Percentiles rank a stretch among this genome's conserved stretches.
Evolutionary conservation across 2,888 invertebrate genomes (phyloP).

Genomic region (Neoaliturus tenellus): DNA sequence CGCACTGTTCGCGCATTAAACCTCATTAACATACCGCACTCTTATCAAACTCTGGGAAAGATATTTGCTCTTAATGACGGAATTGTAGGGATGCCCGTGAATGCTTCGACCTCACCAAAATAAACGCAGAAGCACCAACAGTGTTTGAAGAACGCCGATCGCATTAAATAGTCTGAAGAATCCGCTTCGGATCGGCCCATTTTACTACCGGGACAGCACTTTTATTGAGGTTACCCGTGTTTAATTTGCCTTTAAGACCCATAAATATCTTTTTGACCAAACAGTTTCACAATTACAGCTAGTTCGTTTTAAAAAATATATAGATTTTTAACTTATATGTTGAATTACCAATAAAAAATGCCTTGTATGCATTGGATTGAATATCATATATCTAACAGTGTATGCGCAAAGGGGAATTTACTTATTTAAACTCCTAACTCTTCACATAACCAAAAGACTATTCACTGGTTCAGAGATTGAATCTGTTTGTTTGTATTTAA

Average conservation of each 20-base stretch:
- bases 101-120: background rate
- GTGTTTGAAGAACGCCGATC: slow-evolving; percentile 19
- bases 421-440: no score
- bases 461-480: no score
- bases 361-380: no score
- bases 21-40: slow-evolving; percentile 30
- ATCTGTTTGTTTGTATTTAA: no score
- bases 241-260: background rate
- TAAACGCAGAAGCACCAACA: background rate
- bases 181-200: background rate
- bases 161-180: background rate
- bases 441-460: no score
- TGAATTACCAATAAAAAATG: no score
- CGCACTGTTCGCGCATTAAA: background rate
- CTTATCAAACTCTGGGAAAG: slow-evolving; percentile 36
- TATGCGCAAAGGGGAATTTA: no score
- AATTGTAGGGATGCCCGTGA: slow-evolving; percentile 24
- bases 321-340: no score
- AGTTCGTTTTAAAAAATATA: no score
- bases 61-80: slow-evolving; percentile 45
- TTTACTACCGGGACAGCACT: background rate
- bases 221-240: background rate
- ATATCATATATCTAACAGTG: no score
- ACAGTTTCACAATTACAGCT: no score
- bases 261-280: no score